Percentiles rank a stretch among this genome's conserved stretches.
Conservation (phyloP, 2,888 invertebrate genomes). For the Colletes collaris region DNA sequence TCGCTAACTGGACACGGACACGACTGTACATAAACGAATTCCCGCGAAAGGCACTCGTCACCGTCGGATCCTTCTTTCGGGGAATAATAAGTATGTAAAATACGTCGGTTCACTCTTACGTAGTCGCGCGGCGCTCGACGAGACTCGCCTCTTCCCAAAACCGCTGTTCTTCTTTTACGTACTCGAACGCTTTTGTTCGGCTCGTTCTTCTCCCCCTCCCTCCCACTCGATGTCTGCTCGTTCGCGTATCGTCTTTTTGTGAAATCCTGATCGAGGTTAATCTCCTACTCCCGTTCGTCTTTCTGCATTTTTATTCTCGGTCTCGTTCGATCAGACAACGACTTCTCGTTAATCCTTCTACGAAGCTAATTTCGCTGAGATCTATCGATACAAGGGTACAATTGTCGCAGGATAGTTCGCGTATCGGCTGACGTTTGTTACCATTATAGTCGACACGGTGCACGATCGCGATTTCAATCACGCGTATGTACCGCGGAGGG, state of each 20-base stretch:
- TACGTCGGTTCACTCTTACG: constrained; percentile 19
- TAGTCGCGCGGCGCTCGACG: constrained; percentile 6
- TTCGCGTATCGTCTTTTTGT: not conserved
- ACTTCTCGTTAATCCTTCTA: not conserved
- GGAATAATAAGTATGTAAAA: constrained; percentile 67
- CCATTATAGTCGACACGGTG: too few relatives aligned
- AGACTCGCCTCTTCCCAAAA: constrained; percentile 29
- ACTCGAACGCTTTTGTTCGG: constrained; percentile 28
- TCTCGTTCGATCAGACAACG: not conserved
- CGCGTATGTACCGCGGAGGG: too few relatives aligned
- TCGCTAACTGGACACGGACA: not conserved
- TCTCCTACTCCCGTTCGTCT: not conserved
- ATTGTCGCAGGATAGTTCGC: too few relatives aligned
- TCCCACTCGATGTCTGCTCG: not conserved
- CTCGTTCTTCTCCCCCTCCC: not conserved
- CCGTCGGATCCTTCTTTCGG: constrained; percentile 22
- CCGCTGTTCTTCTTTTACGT: constrained; percentile 34
- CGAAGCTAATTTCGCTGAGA: too few relatives aligned
- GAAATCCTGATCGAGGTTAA: constrained; percentile 9
- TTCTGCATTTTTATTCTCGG: not conserved
- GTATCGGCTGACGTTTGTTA: too few relatives aligned
- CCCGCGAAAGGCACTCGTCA: constrained; percentile 15
- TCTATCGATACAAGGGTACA: too few relatives aligned
- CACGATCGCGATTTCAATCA: too few relatives aligned
- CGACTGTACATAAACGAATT: constrained; percentile 18